Conservation (phyloP, 2,797 vertebrate species). For the Myotis pilosus region DNA sequence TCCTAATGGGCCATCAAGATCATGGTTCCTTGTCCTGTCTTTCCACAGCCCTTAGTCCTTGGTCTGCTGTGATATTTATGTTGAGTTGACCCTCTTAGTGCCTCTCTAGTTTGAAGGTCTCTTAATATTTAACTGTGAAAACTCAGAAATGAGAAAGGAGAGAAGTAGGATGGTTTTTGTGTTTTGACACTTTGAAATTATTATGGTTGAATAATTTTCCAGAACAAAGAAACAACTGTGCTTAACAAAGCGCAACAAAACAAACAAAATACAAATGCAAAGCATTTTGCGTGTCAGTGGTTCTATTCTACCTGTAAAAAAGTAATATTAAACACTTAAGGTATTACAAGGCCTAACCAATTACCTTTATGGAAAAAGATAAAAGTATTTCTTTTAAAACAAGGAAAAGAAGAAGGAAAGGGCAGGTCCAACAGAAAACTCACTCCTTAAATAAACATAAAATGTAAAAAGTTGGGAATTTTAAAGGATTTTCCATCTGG, state of each 20-base stretch:
- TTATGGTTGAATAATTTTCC: neutral
- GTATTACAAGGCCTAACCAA: neutral
- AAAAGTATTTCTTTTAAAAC: neutral
- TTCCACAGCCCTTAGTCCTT: neutral
- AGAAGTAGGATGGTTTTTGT: neutral
- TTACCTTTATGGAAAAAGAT: neutral
- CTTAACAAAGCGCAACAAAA: neutral
- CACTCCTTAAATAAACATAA: neutral
- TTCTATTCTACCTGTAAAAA: neutral
- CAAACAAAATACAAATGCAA: conserved; percentile 16
- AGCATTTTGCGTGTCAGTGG: neutral
- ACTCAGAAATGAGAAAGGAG: neutral
- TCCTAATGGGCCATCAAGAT: neutral
- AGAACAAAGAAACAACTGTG: neutral
- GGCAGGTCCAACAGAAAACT: neutral
- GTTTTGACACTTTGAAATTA: conserved; percentile 30
- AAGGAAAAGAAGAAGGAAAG: neutral
- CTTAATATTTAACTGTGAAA: conserved; percentile 31
- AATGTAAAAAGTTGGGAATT: conserved; percentile 41
- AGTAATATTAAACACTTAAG: neutral
- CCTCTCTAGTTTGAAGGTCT: neutral
- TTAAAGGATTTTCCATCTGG: conserved; percentile 18
- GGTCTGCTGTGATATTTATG: neutral
- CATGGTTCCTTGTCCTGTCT: neutral
- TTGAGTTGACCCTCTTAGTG: neutral